Evolutionary conservation across 2,113 vertebrate genomes (phyloP).

Genomic region (Osmerus mordax): DNA sequence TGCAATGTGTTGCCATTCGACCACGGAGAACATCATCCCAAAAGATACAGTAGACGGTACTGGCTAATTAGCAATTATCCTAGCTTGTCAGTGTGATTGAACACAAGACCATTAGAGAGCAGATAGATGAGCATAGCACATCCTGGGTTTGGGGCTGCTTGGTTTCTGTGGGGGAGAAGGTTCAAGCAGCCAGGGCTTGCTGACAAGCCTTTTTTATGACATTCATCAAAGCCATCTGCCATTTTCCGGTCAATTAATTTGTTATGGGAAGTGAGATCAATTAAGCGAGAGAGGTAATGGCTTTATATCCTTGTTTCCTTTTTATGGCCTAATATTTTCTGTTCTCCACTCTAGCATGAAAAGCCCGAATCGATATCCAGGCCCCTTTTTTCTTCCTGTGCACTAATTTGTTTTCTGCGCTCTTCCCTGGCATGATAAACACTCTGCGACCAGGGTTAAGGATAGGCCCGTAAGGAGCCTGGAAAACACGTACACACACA

Average conservation of each 20-base stretch:
- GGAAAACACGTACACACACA: background rate
- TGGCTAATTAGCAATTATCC: background rate
- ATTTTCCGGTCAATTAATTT: slow-evolving; percentile 82
- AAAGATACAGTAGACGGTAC: background rate
- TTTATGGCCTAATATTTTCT: slow-evolving; percentile 78
- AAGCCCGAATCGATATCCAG: slow-evolving; percentile 69
- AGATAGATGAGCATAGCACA: background rate
- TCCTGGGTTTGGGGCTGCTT: background rate
- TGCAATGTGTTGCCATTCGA: too few species aligned
- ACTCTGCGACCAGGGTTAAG: slow-evolving; percentile 57
- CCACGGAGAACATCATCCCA: too few species aligned
- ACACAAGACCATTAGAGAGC: background rate
- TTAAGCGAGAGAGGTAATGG: slow-evolving; percentile 74
- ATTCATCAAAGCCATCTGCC: slow-evolving; percentile 78
- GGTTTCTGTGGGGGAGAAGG: slow-evolving; percentile 38
- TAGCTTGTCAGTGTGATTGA: background rate
- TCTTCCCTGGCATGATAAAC: slow-evolving; percentile 67
- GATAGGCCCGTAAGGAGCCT: background rate
- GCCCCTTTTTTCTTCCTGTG: slow-evolving; percentile 37
- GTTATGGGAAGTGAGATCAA: slow-evolving; percentile 78
- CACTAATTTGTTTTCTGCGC: slow-evolving; percentile 66
- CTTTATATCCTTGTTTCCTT: slow-evolving; percentile 78
- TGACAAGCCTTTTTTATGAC: slow-evolving; percentile 76
- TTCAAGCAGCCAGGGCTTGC: slow-evolving; percentile 44
- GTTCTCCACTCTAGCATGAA: slow-evolving; percentile 71